phyloP scores from a whole-genome alignment of 2,888 invertebrate genomes.

The Papilio gigon region DNA sequence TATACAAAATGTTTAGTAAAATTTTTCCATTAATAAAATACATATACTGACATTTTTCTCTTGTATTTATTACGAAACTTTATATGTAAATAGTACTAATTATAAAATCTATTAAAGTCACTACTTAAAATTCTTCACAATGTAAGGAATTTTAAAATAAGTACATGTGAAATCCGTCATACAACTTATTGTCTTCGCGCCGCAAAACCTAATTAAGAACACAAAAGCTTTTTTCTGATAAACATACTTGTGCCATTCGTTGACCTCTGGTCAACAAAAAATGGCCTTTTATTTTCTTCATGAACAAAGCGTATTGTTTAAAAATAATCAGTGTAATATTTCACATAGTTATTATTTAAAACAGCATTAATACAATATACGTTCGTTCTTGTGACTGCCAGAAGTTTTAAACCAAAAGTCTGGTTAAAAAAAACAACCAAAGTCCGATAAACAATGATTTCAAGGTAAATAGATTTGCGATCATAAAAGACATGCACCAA shows the following conservation, averaged over 20 bases:
- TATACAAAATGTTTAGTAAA: too few species aligned
- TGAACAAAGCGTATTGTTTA: conserved; percentile 4
- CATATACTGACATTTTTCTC: too few species aligned
- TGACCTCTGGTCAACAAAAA: conserved; percentile 9
- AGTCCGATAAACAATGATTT: neutral
- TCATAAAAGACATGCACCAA: neutral
- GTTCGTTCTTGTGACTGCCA: neutral
- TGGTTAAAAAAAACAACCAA: neutral
- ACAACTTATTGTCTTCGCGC: neutral
- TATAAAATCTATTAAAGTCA: too few species aligned
- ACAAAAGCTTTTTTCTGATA: neutral
- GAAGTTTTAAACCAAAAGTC: neutral
- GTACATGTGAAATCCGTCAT: neutral
- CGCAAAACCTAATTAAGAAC: neutral
- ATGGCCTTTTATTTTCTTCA: neutral
- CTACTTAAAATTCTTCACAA: too few species aligned
- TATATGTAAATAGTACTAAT: too few species aligned
- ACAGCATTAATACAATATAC: too few species aligned
- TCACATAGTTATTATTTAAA: too few species aligned
- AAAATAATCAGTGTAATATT: conserved; percentile 15
- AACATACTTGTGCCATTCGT: conserved; percentile 11
- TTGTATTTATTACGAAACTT: too few species aligned
- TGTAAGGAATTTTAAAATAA: neutral
- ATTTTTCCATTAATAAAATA: too few species aligned
- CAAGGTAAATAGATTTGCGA: neutral